Base-by-base conservation (phyloP, 2,113 vertebrate genomes). In the Drymodes brunneopygia region DNA sequence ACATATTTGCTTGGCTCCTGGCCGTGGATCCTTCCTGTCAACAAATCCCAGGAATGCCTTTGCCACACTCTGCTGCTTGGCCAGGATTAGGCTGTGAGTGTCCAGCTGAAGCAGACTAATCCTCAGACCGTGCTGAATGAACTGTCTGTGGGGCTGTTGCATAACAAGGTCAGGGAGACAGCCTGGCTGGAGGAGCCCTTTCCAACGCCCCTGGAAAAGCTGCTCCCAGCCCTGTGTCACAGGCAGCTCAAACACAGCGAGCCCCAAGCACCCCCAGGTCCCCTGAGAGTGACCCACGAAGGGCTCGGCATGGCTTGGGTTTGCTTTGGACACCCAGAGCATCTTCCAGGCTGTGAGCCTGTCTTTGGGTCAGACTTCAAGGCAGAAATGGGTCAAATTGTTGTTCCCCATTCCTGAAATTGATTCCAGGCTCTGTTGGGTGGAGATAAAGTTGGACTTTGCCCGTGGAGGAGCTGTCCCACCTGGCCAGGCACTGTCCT, bases 41-140 rank as follows among this genome's bases (percentile, higher is more conserved):
- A 96, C 96, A 91, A 58, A 91, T 62, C 60, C 25, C 12, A 93
- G 92, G 95, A 89, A 89, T 91, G 95, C 86, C 86, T 82, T 36
- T 35, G 65, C 86, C 92, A 61, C 92, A 36, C 38, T 36, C 65
- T 42, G 84, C 4, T 81, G 66, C 75, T 71, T 62, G 96, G 92
- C 15, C 12, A 25, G 87, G 92, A 81, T 81, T 85, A 71, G 81
- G 81, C 88, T 71, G 22, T 9, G 4, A 67, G 65, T 44, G 81
- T 78, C 89, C 93, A 60, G 58, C 82, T 86, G 86, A 94, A 86
- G 40, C 69, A 40, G 65, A 24, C 83, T 81, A 60, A 95, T 92
- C 84, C 92, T 79, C 42, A 16, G 67, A 9, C 91, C 7, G 42
- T 3, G 15, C 86, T 82, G 90, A 85, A 62, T 33, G 69, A 88